These are phyloP conservation scores for Megaleporinus macrocephalus DNA, from an alignment of 2,113 vertebrate genomes.

Conservation along the genomic window DNA sequence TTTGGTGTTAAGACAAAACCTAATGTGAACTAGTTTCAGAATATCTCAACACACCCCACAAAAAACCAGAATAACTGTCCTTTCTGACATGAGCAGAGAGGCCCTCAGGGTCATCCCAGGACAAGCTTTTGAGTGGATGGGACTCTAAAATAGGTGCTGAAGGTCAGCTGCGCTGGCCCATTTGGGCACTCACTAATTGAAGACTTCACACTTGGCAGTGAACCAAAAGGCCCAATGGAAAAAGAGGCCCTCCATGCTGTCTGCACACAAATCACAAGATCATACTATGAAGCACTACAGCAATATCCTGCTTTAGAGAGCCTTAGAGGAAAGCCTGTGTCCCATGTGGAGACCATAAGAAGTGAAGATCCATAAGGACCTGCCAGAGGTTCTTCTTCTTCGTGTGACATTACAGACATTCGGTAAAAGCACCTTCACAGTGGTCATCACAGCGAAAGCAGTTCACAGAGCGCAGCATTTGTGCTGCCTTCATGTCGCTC, in stretches of 20 bases:
- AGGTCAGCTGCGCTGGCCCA: conserved; percentile 49
- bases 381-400: not conserved
- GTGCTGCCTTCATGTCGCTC: not conserved
- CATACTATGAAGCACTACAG: not conserved
- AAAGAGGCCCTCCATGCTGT: conserved; percentile 13
- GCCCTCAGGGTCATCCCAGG: not conserved
- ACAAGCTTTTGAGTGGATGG: not conserved
- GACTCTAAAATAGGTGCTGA: conserved; percentile 16
- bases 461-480: not conserved
- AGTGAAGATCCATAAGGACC: too few relatives aligned
- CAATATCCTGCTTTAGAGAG: not conserved
- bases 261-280: conserved; percentile 42
- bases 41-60: not conserved
- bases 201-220: conserved; percentile 62
- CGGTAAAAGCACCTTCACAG: not conserved
- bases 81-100: not conserved
- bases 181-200: conserved; percentile 62
- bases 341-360: not conserved
- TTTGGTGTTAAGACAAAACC: too few relatives aligned
- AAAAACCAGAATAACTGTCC: not conserved
- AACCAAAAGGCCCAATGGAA: conserved; percentile 17
- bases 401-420: not conserved
- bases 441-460: not conserved
- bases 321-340: not conserved
- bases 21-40: not conserved